Base-by-base conservation (phyloP, 1,140 invertebrate genomes). In the Zaprionus africanus region DNA sequence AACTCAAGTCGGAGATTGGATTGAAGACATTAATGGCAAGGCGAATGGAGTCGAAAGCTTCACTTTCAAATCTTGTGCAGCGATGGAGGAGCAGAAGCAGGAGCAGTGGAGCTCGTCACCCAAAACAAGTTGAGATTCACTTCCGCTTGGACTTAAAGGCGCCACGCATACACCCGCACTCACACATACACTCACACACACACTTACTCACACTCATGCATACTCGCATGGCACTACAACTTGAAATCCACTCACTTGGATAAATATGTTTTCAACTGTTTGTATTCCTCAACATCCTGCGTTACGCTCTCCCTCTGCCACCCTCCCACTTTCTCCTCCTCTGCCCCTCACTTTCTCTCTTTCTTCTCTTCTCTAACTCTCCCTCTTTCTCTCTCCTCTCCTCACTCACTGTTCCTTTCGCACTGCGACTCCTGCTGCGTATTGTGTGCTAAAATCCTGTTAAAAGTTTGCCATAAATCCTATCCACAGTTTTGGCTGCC, bases 381-480 rank as follows among this genome's bases (percentile, higher is more conserved):
- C 9, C 9, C 31, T 34, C 31, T 31, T 3, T 3, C 9, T n/a
- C 1, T 9, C 49, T 24, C 22, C 13, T 19, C 5, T 1, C 1
- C 51, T 5, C 7, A 13, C 22, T 17, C 22, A 5, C 4, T 13
- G 9, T 34, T 34, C 31, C 31, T 34, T 12, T 13, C 12, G 38
- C 51, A 56, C 46, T 24, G 36, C 19, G 58, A 61, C 38, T 61
- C 36, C 57, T 61, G 66, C 59, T 68, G 58, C 46, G 64, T 57
- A 77, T 51, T 66, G 66, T 79, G 65, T 74, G 80, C 60, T 63
- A 72, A 85, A 81, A 85, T 87, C 78, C 79, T 80, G 80, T 87
- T 88, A 88, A 87, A 87, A 87, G 64, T 87, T 87, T 87, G 75
- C 78, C 83, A 87, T 88, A 87, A 87, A 88, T 87, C 84, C 80